Evolutionary conservation across 2,888 invertebrate species (phyloP).

Genomic region (Dendrolimus houi): DNA sequence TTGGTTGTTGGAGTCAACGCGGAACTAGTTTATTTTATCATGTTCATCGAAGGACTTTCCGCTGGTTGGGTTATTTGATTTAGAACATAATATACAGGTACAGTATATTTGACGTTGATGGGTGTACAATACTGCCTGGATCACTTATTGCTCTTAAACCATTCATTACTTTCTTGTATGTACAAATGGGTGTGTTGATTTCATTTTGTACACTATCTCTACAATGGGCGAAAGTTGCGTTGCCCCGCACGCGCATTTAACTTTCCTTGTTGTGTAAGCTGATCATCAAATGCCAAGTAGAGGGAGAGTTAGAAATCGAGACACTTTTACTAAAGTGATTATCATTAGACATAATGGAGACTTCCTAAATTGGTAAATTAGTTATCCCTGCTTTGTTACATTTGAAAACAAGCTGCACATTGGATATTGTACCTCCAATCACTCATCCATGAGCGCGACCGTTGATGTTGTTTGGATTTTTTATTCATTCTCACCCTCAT

Average conservation of each 20-base stretch:
- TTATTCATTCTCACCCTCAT: constrained; percentile 61
- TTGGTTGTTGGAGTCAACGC: constrained; percentile 72
- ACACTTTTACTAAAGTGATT: constrained; percentile 52
- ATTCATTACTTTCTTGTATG: neutral
- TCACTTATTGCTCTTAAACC: neutral
- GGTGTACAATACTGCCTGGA: neutral
- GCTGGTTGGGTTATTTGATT: constrained; percentile 45
- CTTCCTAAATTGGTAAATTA: constrained; percentile 20
- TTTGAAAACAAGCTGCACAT: constrained; percentile 6
- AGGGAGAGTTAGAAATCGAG: constrained; percentile 69
- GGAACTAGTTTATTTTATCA: constrained; percentile 71
- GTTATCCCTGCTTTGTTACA: constrained; percentile 17
- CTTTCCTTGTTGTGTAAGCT: constrained; percentile 75
- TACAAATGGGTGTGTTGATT: constrained; percentile 24
- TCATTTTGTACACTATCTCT: constrained; percentile 27
- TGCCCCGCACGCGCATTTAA: constrained; percentile 62
- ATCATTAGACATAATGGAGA: constrained; percentile 34
- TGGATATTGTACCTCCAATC: neutral
- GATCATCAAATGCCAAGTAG: constrained; percentile 60
- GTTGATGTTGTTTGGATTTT: constrained; percentile 55
- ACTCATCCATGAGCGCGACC: constrained; percentile 31
- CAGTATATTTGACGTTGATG: constrained; percentile 5
- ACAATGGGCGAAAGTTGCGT: constrained; percentile 71
- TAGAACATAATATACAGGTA: constrained; percentile 36
- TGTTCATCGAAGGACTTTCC: constrained; percentile 61